Base-by-base conservation (phyloP, 2,888 invertebrate genomes). In the Pomacea canaliculata region DNA sequence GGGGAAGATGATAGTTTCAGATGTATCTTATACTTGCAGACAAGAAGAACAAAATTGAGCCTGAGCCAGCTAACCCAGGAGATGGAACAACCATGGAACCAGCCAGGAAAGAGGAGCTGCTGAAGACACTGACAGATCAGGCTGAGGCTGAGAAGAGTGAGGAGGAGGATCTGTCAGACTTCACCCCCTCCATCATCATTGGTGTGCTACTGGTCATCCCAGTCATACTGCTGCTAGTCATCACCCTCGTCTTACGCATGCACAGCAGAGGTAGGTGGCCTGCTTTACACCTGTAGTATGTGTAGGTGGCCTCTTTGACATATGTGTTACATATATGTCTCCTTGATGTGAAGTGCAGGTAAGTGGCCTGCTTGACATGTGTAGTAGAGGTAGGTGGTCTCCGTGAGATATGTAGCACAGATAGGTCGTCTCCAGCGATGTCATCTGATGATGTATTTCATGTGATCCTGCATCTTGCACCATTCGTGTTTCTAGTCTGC, bases 191-290 rank as follows among this genome's bases (percentile, higher is more conserved):
- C 0, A 76, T 91, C 70, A 87, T 91, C 73, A 89, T 91, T 51
- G 90, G 91, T 70, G 85, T 87, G 10, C 83, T 91, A 19, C 84
- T 92, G 23, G 87, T 90, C 23, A 86, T 91, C 56, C 92, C 91
- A 18, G 84, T 91, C 9, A 78, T 91, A 13, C 77, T 91, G 13
- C 85, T 91, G 62, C 82, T 91, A 23, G 70, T 89, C 16, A 83
- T 91, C 27, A 88, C 90, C 9, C 82, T 91, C 18, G 73, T 91
- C 51, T 78, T 91, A 60, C 82, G 91, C 70, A 84, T 91, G 27
- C 86, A 87, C 77, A 86, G 88, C 76, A 86, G 86, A 85, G 91
- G 91, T 91, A 80, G 80, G 82, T 68, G 7, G 18, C 65, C 23
- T 51, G 60, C 16, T 60, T 12, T 23, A 48, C 75, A 75, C 71